Conservation (phyloP, 2,797 vertebrate species). For the Lerista edwardsae region DNA sequence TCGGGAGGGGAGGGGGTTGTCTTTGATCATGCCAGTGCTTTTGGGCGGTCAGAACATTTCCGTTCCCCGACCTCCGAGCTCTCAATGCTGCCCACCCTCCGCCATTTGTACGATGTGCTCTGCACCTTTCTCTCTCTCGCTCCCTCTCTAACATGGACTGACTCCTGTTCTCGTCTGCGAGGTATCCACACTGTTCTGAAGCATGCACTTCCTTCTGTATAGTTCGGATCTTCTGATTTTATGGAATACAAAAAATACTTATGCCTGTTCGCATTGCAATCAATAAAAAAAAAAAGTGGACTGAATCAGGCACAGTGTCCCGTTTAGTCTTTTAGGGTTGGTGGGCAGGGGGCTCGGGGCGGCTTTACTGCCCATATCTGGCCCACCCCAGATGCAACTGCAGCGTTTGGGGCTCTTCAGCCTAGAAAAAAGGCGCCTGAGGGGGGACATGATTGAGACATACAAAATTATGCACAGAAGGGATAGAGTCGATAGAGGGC, state of each 20-base stretch:
- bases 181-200: constrained; percentile 68
- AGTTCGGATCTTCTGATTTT: constrained; percentile 73
- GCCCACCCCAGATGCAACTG: no score
- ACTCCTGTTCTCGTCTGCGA: constrained; percentile 64
- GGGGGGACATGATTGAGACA: no score
- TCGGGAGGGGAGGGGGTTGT: constrained; percentile 10
- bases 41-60: constrained; percentile 27
- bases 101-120: constrained; percentile 62
- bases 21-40: constrained; percentile 59
- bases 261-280: constrained; percentile 83
- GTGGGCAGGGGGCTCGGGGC: no score
- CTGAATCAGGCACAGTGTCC: accelerated
- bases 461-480: no score
- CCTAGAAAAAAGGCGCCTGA: no score
- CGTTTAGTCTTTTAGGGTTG: not conserved
- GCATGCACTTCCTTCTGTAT: constrained; percentile 81
- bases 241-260: constrained; percentile 76
- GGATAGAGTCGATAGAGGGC: no score
- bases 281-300: constrained; percentile 75
- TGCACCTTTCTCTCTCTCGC: constrained; percentile 49
- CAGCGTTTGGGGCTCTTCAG: no score
- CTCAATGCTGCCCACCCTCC: constrained; percentile 73
- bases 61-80: constrained; percentile 72
- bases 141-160: no score
- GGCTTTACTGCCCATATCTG: no score